Evolutionary conservation across 2,888 invertebrate species (phyloP), one percentile per base, ranked within the genome.

Genomic region (Oxycera nigricornis): DNA sequence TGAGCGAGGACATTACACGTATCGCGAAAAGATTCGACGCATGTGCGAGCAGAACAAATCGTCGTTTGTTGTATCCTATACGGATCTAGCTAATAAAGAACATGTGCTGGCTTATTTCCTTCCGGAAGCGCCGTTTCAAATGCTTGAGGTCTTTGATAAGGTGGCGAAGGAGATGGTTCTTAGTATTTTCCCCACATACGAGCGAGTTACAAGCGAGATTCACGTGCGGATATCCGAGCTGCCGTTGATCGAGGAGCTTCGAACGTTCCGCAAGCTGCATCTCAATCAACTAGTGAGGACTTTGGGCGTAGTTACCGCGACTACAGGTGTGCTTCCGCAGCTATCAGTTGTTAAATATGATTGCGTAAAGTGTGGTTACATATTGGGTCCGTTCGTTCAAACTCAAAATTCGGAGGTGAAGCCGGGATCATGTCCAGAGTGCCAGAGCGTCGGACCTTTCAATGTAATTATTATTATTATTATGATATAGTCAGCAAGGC

Each of bases 361-460:
- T 85, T 99, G 99, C 87, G 92, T 93, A 78, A 93, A 97, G 80
- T 99, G 99, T 84, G 95, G 95, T 6, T 97, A 94, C 82, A 89
- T 98, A 26, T 86, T 99, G 78, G 99, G 99, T 0, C 99, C 99
- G 0, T 99, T 97, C 83, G 92, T 95, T 17, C 99, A 99, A 86
- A 91, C 93, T 0, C 97, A 97, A 85, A 92, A 93, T 81, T 87
- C 93, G 2, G 99, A 99, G 87, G 94, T 98, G 0, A 95, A 94
- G 81, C 99, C 99, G 0, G 96, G 96, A 0, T 94, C 95, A 0
- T 99, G 99, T 87, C 98, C 98, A 0, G 97, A 98, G 82, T 99
- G 98, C 89, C 98, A 99, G 84, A 96, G 96, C 81, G 87, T 88
- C 74, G 98, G 98, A 1, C 98, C 98, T 0, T 99, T 98, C 85